phyloP scores from a whole-genome alignment of 1,140 invertebrate genomes.

The Uloborus diversus region DNA sequence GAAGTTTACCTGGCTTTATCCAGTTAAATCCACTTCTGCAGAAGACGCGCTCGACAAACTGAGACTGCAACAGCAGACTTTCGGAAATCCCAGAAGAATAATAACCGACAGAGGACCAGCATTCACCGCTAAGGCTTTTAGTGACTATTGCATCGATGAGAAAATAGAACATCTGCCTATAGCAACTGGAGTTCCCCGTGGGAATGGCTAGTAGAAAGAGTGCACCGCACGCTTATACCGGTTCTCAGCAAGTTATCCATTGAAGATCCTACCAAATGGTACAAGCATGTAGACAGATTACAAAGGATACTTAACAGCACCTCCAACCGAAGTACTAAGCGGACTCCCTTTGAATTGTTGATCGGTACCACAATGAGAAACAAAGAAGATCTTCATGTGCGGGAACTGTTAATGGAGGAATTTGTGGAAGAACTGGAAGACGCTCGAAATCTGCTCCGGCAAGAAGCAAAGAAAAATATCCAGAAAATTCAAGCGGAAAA shows the following conservation, averaged over 20 bases:
- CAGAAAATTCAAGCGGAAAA: neutral
- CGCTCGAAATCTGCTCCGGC: neutral
- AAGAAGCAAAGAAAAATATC: neutral
- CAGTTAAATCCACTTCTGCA: neutral
- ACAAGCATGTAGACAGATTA: neutral
- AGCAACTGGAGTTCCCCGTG: slow-evolving; percentile 5
- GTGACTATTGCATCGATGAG: slow-evolving; percentile 38
- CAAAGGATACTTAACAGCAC: slow-evolving; percentile 3
- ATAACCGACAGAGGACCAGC: neutral
- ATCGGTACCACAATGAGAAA: neutral
- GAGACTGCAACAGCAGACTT: neutral
- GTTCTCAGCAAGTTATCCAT: slow-evolving; percentile 2
- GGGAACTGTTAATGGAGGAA: neutral
- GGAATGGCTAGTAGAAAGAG: slow-evolving; percentile 30
- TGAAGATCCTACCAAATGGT: slow-evolving; percentile 11
- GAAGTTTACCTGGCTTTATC: slow-evolving; percentile 14
- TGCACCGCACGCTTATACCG: slow-evolving; percentile 11
- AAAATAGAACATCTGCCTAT: slow-evolving; percentile 57
- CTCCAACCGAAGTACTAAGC: too few relatives aligned
- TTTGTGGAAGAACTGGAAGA: neutral
- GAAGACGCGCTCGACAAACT: neutral
- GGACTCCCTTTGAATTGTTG: slow-evolving; percentile 7
- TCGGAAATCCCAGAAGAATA: neutral
- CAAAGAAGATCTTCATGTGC: neutral
- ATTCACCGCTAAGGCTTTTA: neutral